Evolutionary conservation across 2,888 invertebrate species (phyloP), one percentile per base, ranked within the genome.

Genomic region (Lapara coniferarum): DNA sequence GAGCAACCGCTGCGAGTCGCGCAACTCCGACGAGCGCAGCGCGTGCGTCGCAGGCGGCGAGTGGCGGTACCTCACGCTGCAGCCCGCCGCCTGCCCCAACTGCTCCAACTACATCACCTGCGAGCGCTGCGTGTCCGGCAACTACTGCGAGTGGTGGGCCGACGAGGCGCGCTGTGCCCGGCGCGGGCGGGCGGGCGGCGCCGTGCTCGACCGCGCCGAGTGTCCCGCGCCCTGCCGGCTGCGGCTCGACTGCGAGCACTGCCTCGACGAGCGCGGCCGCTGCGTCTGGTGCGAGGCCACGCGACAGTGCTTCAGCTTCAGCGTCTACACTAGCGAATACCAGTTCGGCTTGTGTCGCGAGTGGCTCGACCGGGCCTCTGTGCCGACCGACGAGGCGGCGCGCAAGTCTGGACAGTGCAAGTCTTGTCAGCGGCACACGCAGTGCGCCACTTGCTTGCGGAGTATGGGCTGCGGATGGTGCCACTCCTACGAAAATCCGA

Each of bases 241-340:
- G 85, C 95, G 97, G 66, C 95, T 91, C 57, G 96, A 96, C 82
- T 98, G 98, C 85, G 96, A 96, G 19, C 95, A 96, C 69, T 99
- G 99, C 84, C 93, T 99, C 67, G 97, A 97, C 79, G 97, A 97
- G 81, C 96, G 95, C 66, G 97, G 97, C 37, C 95, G 98, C 71
- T 99, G 99, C 88, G 98, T 98, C 0, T 99, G 99, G 99, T 99
- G 99, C 87, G 98, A 98, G 85, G 97, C 98, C 37, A 97, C 97
- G 0, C 95, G 96, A 72, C 97, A 98, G 82, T 99, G 99, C 88
- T 98, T 99, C 85, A 97, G 98, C 75, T 98, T 99, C 89, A 97
- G 98, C n/a, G 97, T 98, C 0, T 98, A 98, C 89, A 98, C 98
- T 10, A 98, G 98, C 76, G 97, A 98, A 83, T 98, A 98, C 89